These are phyloP conservation scores for Dryoscopus gambensis DNA, from an alignment of 2,113 vertebrate species.

Conservation along the genomic window DNA sequence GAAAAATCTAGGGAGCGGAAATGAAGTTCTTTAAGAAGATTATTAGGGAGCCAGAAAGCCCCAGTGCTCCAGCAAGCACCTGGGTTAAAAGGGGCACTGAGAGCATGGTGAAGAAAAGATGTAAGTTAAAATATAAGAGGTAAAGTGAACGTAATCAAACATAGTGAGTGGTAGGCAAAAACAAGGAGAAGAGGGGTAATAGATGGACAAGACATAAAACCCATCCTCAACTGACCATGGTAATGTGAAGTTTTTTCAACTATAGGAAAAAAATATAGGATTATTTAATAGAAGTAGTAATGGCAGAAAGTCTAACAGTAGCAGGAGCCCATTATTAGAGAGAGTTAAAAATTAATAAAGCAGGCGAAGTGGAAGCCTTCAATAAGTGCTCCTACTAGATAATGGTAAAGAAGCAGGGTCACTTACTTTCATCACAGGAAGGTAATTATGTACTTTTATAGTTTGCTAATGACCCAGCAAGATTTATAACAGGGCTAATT, in stretches of 20 bases:
- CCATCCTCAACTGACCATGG: neutral
- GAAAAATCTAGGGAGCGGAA: neutral
- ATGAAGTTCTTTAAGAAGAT: neutral
- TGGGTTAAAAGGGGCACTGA: neutral
- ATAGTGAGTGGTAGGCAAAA: neutral
- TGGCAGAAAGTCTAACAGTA: neutral
- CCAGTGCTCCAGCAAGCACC: neutral
- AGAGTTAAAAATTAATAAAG: conserved; percentile 52
- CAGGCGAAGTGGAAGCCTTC: conserved; percentile 21
- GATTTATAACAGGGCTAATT: neutral
- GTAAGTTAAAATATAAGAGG: neutral
- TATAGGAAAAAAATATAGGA: neutral
- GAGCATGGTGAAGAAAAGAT: neutral
- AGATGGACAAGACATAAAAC: neutral
- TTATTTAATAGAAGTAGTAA: neutral
- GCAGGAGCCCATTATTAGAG: neutral
- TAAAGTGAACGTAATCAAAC: neutral
- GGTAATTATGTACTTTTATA: conserved; percentile 9
- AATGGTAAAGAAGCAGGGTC: conserved; percentile 10
- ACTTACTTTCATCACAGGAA: neutral
- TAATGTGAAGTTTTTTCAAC: neutral
- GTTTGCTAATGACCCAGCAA: neutral
- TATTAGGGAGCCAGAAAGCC: neutral
- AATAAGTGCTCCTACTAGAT: conserved; percentile 16
- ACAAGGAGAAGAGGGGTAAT: neutral